Evolutionary conservation across 2,113 vertebrate species (phyloP).

Genomic region (Dryoscopus gambensis): DNA sequence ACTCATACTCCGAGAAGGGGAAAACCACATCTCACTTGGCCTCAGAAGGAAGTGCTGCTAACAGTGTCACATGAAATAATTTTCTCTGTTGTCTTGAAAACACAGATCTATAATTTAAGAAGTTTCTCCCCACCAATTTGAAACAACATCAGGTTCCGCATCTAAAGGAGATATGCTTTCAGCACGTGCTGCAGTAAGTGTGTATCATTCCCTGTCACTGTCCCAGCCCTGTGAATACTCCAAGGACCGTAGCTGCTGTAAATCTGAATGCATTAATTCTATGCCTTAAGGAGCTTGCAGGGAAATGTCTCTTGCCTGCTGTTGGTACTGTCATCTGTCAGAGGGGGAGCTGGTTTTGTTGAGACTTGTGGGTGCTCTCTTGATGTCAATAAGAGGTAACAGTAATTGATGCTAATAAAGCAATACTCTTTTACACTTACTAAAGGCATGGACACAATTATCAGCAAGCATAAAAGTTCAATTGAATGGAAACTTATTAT

Average conservation of each 20-base stretch:
- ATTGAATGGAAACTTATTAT: not conserved
- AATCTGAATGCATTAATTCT: not conserved
- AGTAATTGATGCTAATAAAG: not conserved
- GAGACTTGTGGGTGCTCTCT: not conserved
- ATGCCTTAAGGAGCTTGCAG: not conserved
- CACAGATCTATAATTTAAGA: not conserved
- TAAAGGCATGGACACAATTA: not conserved
- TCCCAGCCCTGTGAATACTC: not conserved
- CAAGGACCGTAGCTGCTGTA: not conserved
- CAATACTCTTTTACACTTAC: not conserved
- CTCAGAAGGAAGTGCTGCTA: not conserved
- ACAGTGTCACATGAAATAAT: not conserved
- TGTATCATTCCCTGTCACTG: not conserved
- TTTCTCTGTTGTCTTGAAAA: not conserved
- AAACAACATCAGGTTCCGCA: not conserved
- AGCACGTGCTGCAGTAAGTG: accelerated
- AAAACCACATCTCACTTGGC: not conserved
- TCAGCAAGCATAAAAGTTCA: not conserved
- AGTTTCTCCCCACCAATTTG: not conserved
- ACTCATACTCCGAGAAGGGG: not conserved
- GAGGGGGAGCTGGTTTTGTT: not conserved
- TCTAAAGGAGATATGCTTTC: not conserved
- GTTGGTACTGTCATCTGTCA: not conserved
- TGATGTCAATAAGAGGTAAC: not conserved
- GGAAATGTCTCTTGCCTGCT: not conserved